phyloP scores from a whole-genome alignment of 2,888 invertebrate species.

The Latheticus oryzae region DNA sequence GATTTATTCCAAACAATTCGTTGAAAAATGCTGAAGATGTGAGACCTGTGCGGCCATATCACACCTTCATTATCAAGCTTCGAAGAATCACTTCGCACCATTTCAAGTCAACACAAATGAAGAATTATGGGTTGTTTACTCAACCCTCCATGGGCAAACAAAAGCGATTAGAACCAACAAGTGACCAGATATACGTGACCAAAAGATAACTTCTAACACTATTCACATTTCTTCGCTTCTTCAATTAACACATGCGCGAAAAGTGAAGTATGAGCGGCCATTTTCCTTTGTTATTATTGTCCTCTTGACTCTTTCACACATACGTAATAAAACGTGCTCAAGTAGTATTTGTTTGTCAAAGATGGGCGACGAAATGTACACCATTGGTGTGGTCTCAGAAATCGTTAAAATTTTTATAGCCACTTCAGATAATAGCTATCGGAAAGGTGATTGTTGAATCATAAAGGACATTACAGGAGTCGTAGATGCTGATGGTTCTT shows the following conservation, averaged over 20 bases:
- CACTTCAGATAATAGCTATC: constrained; percentile 24
- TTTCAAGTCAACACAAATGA: constrained; percentile 29
- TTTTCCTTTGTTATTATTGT: constrained; percentile 11
- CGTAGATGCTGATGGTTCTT: constrained; percentile 3
- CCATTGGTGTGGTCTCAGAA: constrained; percentile 25
- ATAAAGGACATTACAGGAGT: constrained; percentile 1
- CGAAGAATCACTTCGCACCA: constrained; percentile 44
- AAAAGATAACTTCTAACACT: too few species aligned
- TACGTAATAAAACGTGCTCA: constrained; percentile 11
- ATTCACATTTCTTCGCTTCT: too few species aligned
- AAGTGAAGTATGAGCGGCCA: constrained; percentile 21
- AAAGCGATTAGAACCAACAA: constrained; percentile 28
- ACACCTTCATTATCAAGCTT: constrained; percentile 48
- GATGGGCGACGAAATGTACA: constrained; percentile 15
- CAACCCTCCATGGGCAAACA: constrained; percentile 30
- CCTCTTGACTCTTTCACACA: constrained; percentile 12
- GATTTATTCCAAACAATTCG: too few species aligned
- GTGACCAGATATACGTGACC: constrained; percentile 41
- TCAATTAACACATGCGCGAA: constrained; percentile 18
- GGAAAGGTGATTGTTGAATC: constrained; percentile 9
- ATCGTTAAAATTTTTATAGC: constrained; percentile 29
- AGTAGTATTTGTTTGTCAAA: constrained; percentile 14
- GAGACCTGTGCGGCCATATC: constrained; percentile 48
- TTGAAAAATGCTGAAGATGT: not conserved
- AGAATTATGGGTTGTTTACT: constrained; percentile 38